phyloP scores from a whole-genome alignment of 2,888 invertebrate genomes.

The Cheilosia pagana region DNA sequence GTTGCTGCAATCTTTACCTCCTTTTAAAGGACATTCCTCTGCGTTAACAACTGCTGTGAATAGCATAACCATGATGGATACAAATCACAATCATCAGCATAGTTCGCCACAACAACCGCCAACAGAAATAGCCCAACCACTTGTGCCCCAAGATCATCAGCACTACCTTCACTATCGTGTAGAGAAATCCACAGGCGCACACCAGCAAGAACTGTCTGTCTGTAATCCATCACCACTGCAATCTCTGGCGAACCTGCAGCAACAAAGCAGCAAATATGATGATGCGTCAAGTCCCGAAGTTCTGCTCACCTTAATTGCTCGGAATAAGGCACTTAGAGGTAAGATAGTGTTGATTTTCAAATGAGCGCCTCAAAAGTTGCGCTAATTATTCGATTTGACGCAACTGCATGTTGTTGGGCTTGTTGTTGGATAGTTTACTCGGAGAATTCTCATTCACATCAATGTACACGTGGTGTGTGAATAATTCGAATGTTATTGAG shows the following conservation, averaged over 20 bases:
- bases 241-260: slow-evolving; percentile 67
- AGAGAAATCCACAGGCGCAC: slow-evolving; percentile 15
- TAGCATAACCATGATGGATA: slow-evolving; percentile 35
- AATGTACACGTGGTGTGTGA: no score
- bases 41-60: slow-evolving; percentile 14
- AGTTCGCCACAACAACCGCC: slow-evolving; percentile 13
- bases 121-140: slow-evolving; percentile 23
- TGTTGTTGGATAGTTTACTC: background rate
- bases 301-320: slow-evolving; percentile 91
- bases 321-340: slow-evolving; percentile 96
- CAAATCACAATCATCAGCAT: slow-evolving; percentile 32
- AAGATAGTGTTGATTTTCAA: slow-evolving; percentile 79
- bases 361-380: background rate
- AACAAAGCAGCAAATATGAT: slow-evolving; percentile 78
- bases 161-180: slow-evolving; percentile 23
- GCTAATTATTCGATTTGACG: slow-evolving; percentile 5
- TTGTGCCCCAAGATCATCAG: slow-evolving; percentile 47
- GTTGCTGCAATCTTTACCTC: slow-evolving; percentile 9
- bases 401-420: background rate
- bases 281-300: slow-evolving; percentile 91
- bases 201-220: slow-evolving; percentile 10
- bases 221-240: slow-evolving; percentile 49
- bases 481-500: no score
- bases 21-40: slow-evolving; percentile 21
- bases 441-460: background rate